Conservation (phyloP, 2,888 invertebrate genomes). For the Aromia moschata region DNA sequence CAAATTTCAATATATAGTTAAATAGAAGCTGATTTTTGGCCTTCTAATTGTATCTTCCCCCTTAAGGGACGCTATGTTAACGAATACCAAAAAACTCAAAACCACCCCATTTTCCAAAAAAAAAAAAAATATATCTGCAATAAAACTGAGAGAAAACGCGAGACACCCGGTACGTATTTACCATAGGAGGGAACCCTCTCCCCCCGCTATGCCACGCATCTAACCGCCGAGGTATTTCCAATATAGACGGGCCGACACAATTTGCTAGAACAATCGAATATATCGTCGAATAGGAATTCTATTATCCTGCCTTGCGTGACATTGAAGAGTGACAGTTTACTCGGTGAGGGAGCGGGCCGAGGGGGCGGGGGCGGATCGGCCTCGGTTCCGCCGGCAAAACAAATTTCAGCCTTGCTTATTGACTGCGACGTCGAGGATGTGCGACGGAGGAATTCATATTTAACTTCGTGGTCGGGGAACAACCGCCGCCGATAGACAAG, state of each 20-base stretch:
- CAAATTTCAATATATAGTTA: no score
- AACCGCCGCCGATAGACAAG: background rate
- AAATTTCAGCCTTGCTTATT: background rate
- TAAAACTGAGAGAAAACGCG: no score
- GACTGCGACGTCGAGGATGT: background rate
- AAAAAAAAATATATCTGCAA: no score
- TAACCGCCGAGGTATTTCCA: background rate
- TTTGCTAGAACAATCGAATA: slow-evolving; percentile 24
- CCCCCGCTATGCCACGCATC: no score
- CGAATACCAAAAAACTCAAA: no score
- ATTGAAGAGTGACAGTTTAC: background rate
- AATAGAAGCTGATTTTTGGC: no score
- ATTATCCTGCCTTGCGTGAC: slow-evolving; percentile 25
- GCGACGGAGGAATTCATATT: background rate
- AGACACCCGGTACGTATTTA: no score
- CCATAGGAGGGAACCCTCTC: no score
- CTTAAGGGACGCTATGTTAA: no score
- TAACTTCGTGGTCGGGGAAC: background rate
- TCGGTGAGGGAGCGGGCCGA: background rate
- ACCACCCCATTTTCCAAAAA: no score
- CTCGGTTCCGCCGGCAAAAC: background rate
- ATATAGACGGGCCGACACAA: background rate
- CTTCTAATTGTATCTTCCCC: no score
- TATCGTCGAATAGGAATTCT: slow-evolving; percentile 28
- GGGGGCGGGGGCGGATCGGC: background rate